Percentiles rank a stretch among this genome's conserved stretches.
These are phyloP conservation scores for Microtus montanus DNA, from an alignment of 2,113 vertebrate species.

Conservation along the genomic window DNA sequence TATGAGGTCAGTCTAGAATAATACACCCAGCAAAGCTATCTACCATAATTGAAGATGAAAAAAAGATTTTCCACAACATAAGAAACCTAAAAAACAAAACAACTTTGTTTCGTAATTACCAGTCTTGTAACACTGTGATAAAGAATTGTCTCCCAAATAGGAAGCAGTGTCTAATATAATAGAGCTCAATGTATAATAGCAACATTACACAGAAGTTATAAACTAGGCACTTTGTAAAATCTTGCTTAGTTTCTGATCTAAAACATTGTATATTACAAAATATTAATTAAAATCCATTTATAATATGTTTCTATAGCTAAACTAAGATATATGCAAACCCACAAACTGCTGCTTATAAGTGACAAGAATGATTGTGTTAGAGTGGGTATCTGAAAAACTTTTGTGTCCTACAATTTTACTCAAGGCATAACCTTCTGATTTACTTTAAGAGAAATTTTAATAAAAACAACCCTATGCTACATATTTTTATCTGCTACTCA, in stretches of 20 bases:
- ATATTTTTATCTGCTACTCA: not conserved
- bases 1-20: not conserved
- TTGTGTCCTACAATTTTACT: not conserved
- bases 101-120: not conserved
- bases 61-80: not conserved
- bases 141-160: not conserved
- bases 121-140: not conserved
- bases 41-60: not conserved
- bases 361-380: not conserved
- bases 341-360: not conserved
- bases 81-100: not conserved
- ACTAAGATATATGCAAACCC: no score
- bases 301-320: not conserved
- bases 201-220: not conserved
- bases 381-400: not conserved
- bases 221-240: not conserved
- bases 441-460: not conserved
- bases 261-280: not conserved
- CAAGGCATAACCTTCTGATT: not conserved
- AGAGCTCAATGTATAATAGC: not conserved
- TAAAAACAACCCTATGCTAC: not conserved
- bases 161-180: no score
- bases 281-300: not conserved
- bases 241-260: not conserved
- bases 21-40: not conserved